phyloP scores from a whole-genome alignment of 2,113 vertebrate genomes.

The Campylomormyrus tamandua region DNA sequence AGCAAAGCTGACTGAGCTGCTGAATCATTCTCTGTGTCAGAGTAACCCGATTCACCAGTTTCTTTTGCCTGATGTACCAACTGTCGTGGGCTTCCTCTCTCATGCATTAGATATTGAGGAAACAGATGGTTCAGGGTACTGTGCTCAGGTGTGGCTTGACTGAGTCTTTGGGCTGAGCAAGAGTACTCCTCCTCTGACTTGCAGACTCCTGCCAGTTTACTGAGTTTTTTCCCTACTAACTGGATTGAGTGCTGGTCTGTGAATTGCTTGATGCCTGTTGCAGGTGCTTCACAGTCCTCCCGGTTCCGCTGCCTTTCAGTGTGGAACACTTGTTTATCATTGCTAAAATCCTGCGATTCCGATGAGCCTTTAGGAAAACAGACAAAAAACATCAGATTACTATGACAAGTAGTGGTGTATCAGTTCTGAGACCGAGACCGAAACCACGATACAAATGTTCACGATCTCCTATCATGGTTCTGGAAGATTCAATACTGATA shows the following conservation, averaged over 20 bases:
- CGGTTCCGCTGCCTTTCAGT: not conserved
- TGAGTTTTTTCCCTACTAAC: not conserved
- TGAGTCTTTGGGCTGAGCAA: not conserved
- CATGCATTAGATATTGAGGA: not conserved
- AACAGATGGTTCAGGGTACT: not conserved
- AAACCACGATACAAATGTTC: not conserved
- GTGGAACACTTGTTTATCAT: not conserved
- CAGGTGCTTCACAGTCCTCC: not conserved
- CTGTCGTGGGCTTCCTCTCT: not conserved
- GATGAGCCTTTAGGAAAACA: not conserved
- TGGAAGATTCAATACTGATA: not conserved
- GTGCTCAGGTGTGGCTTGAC: not conserved
- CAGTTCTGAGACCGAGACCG: not conserved
- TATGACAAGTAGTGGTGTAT: not conserved
- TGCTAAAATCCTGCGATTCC: not conserved
- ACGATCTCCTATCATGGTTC: not conserved
- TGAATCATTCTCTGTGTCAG: not conserved
- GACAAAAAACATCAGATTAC: not conserved
- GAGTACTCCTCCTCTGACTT: slow-evolving; percentile 4
- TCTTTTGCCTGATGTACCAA: not conserved
- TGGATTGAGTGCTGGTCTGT: not conserved
- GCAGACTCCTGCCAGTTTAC: not conserved
- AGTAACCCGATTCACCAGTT: not conserved
- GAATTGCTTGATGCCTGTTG: not conserved
- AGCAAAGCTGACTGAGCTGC: not conserved